Evolutionary conservation across 92 coral and sea anemone genomes (phyloP).

Genomic region (Epizoanthus illoricatus): DNA sequence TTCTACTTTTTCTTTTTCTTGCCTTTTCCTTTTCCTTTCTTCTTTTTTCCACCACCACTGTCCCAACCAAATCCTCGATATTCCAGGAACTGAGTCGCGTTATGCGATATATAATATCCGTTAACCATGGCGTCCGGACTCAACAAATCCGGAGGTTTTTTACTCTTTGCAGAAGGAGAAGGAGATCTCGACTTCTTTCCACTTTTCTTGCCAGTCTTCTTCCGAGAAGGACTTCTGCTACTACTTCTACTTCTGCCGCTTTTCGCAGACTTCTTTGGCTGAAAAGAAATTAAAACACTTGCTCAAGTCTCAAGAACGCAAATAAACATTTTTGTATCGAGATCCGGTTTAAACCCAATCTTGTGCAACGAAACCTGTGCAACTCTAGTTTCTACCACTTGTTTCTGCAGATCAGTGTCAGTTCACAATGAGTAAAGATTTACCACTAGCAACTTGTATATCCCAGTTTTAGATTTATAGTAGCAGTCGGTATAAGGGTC

Average conservation of each 20-base stretch:
- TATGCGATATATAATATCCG: slow-evolving; percentile 93
- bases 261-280: slow-evolving; percentile 78
- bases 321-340: background rate
- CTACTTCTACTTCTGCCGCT: slow-evolving; percentile 71
- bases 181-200: slow-evolving; percentile 82
- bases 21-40: slow-evolving; percentile 77
- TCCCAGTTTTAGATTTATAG: too few species aligned
- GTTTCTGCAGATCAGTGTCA: too few species aligned
- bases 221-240: slow-evolving; percentile 91
- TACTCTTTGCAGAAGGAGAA: slow-evolving; percentile 71
- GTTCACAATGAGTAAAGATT: too few species aligned
- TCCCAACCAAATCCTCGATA: slow-evolving; percentile 94
- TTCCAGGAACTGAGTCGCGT: slow-evolving; percentile 82
- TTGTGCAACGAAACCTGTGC: too few species aligned
- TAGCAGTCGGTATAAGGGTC: too few species aligned
- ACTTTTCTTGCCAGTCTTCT: slow-evolving; percentile 66
- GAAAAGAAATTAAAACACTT: background rate
- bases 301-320: background rate
- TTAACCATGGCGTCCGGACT: slow-evolving; percentile 98
- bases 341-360: background rate
- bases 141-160: slow-evolving; percentile 67
- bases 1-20: slow-evolving; percentile 57
- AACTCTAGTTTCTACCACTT: too few species aligned
- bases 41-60: slow-evolving; percentile 53
- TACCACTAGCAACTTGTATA: too few species aligned